Evolutionary conservation across 1,140 invertebrate genomes (phyloP).

Genomic region (Zeugodacus cucurbitae): DNA sequence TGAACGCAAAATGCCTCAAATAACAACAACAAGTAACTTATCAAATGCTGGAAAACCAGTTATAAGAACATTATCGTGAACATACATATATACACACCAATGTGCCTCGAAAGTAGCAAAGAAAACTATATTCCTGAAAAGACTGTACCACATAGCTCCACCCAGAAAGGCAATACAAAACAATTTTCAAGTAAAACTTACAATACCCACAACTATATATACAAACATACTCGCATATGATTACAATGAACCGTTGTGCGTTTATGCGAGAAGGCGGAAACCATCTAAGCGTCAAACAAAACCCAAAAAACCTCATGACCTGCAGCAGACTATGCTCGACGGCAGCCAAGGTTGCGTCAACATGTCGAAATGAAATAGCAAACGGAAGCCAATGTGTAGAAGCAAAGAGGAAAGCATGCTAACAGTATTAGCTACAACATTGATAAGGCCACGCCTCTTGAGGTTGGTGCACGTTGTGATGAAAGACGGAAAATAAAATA

Average conservation of each 20-base stretch:
- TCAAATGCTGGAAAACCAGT: too few relatives aligned
- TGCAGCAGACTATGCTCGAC: not conserved
- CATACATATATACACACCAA: too few relatives aligned
- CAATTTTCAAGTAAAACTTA: not conserved
- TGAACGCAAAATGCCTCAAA: not conserved
- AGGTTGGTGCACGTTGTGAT: not conserved
- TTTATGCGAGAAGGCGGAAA: not conserved
- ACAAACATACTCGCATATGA: not conserved
- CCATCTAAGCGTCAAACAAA: not conserved
- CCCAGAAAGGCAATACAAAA: not conserved
- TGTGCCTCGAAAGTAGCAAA: not conserved
- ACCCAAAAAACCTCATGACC: not conserved
- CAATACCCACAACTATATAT: not conserved
- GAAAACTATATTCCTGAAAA: not conserved
- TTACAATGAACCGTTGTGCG: not conserved
- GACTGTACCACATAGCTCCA: not conserved
- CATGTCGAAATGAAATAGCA: not conserved
- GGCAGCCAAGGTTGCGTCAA: not conserved
- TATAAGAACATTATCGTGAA: too few relatives aligned
- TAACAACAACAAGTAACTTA: too few relatives aligned
- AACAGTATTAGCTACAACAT: not conserved
- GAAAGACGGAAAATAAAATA: constrained; percentile 17
- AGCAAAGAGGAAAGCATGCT: not conserved
- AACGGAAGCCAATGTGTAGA: not conserved
- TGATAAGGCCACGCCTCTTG: not conserved